Evolutionary conservation across 2,888 invertebrate genomes (phyloP).

Genomic region (Acanthosepion pharaonis): DNA sequence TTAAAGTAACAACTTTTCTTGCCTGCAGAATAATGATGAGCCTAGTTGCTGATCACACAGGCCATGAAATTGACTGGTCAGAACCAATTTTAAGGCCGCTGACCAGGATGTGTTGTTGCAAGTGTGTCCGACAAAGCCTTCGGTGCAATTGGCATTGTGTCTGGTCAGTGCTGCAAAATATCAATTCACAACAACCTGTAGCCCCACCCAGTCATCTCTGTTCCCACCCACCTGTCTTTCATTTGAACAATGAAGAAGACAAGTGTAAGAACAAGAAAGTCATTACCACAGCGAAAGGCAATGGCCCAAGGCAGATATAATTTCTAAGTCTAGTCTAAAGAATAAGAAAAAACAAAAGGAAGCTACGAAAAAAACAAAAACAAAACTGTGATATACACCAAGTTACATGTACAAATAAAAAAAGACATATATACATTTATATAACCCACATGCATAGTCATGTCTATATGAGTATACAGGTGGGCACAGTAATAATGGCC

Average conservation of each 20-base stretch:
- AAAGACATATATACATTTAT: no score
- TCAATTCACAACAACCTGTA: neutral
- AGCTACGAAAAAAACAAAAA: no score
- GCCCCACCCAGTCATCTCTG: neutral
- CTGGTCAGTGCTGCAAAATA: slow-evolving; percentile 22
- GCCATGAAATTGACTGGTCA: slow-evolving; percentile 33
- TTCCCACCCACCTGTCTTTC: neutral
- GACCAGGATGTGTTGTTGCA: slow-evolving; percentile 33
- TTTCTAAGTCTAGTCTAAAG: slow-evolving; percentile 9
- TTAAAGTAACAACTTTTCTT: neutral
- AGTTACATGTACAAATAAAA: no score
- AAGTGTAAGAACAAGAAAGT: neutral
- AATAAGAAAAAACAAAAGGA: neutral
- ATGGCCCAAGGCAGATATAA: neutral
- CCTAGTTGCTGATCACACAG: slow-evolving; percentile 20
- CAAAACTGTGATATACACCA: no score
- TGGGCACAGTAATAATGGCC: no score
- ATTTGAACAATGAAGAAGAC: neutral
- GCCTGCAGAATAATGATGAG: neutral
- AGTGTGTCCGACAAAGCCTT: neutral
- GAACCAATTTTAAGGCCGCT: neutral
- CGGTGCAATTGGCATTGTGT: neutral
- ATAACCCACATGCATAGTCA: no score
- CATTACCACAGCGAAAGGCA: slow-evolving; percentile 17
- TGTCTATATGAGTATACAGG: no score